Evolutionary conservation across 2,113 vertebrate species (phyloP).

Genomic region (Diglossa brunneiventris): DNA sequence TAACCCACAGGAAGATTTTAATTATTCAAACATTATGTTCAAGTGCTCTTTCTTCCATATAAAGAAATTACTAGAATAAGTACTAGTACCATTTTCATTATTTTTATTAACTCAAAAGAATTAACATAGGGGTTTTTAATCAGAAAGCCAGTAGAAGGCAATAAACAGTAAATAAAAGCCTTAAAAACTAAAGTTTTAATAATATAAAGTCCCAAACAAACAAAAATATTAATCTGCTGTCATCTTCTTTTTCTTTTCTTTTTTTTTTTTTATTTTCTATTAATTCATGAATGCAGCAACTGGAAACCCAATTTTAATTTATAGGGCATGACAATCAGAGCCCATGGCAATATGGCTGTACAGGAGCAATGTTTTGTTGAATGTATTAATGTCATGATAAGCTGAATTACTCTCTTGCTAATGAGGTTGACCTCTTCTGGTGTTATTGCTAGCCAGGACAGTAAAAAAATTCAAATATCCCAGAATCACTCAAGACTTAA

Average conservation of each 20-base stretch:
- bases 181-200: neutral
- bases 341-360: neutral
- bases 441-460: neutral
- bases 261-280: neutral
- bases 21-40: neutral
- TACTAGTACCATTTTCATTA: neutral
- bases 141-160: neutral
- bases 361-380: slow-evolving; percentile 10
- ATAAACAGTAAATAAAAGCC: neutral
- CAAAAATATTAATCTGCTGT: neutral
- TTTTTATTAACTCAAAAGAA: neutral
- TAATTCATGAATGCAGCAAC: neutral
- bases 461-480: neutral
- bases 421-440: neutral
- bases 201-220: neutral
- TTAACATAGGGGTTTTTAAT: rapidly evolving
- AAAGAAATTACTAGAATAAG: neutral
- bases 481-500: neutral
- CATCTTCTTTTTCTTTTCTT: neutral
- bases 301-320: neutral
- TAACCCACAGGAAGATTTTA: neutral
- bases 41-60: neutral
- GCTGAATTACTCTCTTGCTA: neutral
- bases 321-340: slow-evolving; percentile 5
- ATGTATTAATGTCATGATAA: slow-evolving; percentile 25